Conservation (phyloP, 2,888 invertebrate species). For the Diogma glabrata region DNA sequence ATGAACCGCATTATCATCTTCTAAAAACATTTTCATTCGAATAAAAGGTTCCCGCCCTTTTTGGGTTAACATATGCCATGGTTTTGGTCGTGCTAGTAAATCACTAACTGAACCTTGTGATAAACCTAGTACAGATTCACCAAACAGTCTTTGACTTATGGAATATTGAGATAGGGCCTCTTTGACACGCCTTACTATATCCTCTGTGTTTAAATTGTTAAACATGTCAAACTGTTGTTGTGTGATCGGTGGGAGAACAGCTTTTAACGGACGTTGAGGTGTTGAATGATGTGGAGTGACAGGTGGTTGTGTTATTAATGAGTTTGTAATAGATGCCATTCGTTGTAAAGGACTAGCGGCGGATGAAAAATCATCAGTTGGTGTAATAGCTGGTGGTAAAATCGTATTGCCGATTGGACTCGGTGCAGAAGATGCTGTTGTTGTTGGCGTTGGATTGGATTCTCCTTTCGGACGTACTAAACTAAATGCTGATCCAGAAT, state of each 20-base stretch:
- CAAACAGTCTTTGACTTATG: conserved; percentile 95
- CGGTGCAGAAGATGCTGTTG: conserved; percentile 62
- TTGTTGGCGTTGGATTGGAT: conserved; percentile 53
- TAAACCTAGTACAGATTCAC: conserved; percentile 92
- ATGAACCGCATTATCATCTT: conserved; percentile 91
- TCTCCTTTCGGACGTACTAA: conserved; percentile 77
- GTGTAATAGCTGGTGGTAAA: conserved; percentile 71
- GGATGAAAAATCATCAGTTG: conserved; percentile 69
- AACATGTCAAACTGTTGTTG: conserved; percentile 98
- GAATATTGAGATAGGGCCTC: conserved; percentile 91
- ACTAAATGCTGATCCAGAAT: conserved; percentile 64
- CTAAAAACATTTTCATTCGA: conserved; percentile 95
- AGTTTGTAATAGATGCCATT: conserved; percentile 97
- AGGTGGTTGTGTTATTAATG: conserved; percentile 81
- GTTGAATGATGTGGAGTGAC: conserved; percentile 75
- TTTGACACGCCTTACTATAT: conserved; percentile 92
- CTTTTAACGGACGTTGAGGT: conserved; percentile 82
- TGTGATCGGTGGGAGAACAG: conserved; percentile 93
- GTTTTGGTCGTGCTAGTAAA: conserved; percentile 90
- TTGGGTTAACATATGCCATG: conserved; percentile 98
- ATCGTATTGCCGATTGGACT: conserved; percentile 78
- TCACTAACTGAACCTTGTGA: conserved; percentile 98
- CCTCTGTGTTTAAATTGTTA: conserved; percentile 95
- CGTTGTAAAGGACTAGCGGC: conserved; percentile 90
- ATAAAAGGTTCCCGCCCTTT: conserved; percentile 96